Percentiles rank a stretch among this genome's conserved stretches.
Evolutionary conservation across 2,888 invertebrate species (phyloP).

Genomic region (Pinctada fucata): DNA sequence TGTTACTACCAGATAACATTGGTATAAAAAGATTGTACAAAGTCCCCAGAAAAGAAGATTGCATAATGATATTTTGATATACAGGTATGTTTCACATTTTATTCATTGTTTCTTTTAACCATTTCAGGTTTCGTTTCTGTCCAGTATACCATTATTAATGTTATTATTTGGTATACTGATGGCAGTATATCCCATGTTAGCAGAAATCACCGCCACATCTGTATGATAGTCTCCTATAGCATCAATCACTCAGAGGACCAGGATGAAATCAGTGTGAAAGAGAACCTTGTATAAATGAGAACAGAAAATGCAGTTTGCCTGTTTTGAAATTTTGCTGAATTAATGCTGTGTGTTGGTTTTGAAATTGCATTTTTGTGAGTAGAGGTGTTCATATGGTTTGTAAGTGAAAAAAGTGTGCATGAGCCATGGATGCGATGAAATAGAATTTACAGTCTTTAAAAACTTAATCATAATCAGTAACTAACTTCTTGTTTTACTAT

Average conservation of each 20-base stretch:
- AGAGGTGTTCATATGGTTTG: neutral
- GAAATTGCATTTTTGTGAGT: too few species aligned
- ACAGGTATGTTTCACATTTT: neutral
- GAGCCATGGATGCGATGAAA: neutral
- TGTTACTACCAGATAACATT: too few species aligned
- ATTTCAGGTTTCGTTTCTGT: conserved; percentile 76
- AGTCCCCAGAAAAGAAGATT: neutral
- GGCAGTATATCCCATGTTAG: conserved; percentile 76
- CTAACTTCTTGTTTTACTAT: too few species aligned
- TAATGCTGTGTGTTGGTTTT: too few species aligned
- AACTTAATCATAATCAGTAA: too few species aligned
- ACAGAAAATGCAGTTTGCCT: neutral
- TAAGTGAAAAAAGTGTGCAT: neutral
- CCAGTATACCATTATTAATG: conserved; percentile 77
- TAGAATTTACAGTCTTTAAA: too few species aligned
- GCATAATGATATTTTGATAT: neutral
- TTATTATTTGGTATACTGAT: conserved; percentile 77
- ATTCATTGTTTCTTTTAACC: conserved; percentile 15
- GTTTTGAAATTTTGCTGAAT: too few species aligned
- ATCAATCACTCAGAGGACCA: conserved; percentile 1
- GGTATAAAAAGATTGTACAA: too few species aligned
- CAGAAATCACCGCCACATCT: conserved; percentile 74
- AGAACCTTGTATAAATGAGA: neutral
- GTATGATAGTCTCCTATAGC: conserved; percentile 4
- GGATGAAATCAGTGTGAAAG: neutral